Evolutionary conservation across 1,140 invertebrate species (phyloP), one percentile per base, ranked within the genome.

Genomic region (Orchesella cincta): DNA sequence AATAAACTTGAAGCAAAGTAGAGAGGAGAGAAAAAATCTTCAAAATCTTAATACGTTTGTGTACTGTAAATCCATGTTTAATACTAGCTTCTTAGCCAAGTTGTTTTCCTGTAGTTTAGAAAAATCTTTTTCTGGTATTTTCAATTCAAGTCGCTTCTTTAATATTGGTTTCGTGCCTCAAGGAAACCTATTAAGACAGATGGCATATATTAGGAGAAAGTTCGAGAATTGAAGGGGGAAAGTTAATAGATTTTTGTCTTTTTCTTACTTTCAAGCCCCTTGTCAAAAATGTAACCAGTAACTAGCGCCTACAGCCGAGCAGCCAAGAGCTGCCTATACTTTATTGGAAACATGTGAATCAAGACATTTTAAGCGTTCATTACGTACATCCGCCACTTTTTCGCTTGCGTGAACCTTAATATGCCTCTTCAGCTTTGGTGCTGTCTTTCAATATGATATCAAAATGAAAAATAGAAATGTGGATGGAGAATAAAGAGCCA

Each of bases 181-280:
- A 57, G 52, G 52, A 26, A 57, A 57, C 52, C 52, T 57, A 57
- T 57, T 57, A 57, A 57, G 52, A 57, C 12, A 57, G 12, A 57
- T 57, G 52, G 12, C 52, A 57, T 57, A 57, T 26, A 57, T 57
- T 18, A n/a, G 5, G 52, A 26, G 23, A n/a, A n/a, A 57, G 52
- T 57, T n/a, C 23, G 12, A 57, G 52, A 26, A 14, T 57, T 57
- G 14, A 26, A 57, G 23, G 52, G 39, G 39, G 23, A 57, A 57
- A 57, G 52, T 57, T 57, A 57, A 57, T 57, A 57, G 52, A 57
- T 57, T 57, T 57, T 57, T 57, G 52, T 57, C 52, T 57, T 57
- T 57, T 57, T 57, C 23, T 57, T 57, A 5, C 52, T 23, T 3
- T 57, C 52, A 3, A 18, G 5, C 52, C 23, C 52, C 14, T 46